Percentiles rank a stretch among this genome's conserved stretches.
Conservation (phyloP, 2,888 invertebrate species). For the Hermaeophaga mercurialis region DNA sequence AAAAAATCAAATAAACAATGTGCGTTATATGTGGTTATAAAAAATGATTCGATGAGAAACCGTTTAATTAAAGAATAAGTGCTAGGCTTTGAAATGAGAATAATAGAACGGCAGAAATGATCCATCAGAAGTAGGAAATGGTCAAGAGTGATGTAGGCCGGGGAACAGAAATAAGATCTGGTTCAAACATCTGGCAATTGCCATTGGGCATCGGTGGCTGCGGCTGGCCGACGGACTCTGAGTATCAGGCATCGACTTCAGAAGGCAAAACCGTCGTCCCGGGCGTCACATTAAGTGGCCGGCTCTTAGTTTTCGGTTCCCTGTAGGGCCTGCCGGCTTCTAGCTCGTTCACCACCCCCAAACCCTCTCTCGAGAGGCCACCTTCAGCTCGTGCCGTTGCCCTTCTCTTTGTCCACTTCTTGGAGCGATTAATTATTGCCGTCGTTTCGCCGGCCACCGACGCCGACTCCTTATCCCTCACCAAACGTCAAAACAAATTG, state of each 20-base stretch:
- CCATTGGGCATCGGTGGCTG: neutral
- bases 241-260: conserved; percentile 29
- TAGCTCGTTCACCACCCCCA: conserved; percentile 39
- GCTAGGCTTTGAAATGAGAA: conserved; percentile 22
- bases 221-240: neutral
- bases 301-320: conserved; percentile 58
- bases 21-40: neutral
- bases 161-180: conserved; percentile 33
- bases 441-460: conserved; percentile 5
- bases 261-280: conserved; percentile 49
- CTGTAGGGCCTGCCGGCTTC: conserved; percentile 48
- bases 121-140: conserved; percentile 34
- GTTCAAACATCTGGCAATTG: conserved; percentile 28
- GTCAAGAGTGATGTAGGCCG: conserved; percentile 34
- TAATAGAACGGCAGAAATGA: conserved; percentile 27
- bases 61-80: conserved; percentile 24
- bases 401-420: conserved; percentile 55
- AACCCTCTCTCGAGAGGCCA: conserved; percentile 54
- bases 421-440: conserved; percentile 58
- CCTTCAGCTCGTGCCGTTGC: conserved; percentile 42
- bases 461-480: conserved; percentile 46
- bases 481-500: conserved; percentile 52
- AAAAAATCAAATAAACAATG: no score
- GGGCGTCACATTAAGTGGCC: conserved; percentile 60
- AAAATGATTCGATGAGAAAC: neutral